Percentiles rank a stretch among this genome's conserved stretches.
These are phyloP conservation scores for Acomys russatus DNA, from an alignment of 2,797 vertebrate genomes.

Conservation along the genomic window DNA sequence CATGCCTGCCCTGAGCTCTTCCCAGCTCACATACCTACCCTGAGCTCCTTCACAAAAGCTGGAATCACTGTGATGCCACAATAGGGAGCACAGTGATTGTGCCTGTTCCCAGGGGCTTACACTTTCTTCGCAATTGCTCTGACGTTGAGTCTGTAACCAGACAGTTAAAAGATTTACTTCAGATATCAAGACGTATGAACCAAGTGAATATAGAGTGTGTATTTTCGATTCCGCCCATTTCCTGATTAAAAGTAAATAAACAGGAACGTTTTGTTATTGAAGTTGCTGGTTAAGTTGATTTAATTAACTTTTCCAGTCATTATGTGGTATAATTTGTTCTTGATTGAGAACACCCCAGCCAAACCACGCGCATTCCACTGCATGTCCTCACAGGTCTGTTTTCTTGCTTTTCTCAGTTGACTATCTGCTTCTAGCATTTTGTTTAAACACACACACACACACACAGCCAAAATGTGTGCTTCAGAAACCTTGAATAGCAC, in stretches of 20 bases:
- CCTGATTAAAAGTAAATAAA: conserved; percentile 75
- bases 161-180: conserved; percentile 70
- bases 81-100: neutral
- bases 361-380: conserved; percentile 75
- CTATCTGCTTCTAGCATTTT: conserved; percentile 70
- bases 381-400: conserved; percentile 77
- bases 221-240: conserved; percentile 36
- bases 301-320: conserved; percentile 78
- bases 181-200: conserved; percentile 52
- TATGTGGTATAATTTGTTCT: conserved; percentile 70
- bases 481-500: conserved; percentile 28
- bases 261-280: conserved; percentile 67
- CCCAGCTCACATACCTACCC: neutral
- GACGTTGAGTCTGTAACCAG: conserved; percentile 77
- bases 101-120: neutral
- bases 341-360: conserved; percentile 67
- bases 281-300: conserved; percentile 62
- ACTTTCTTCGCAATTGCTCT: conserved; percentile 70
- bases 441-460: conserved; percentile 53
- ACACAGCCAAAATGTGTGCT: conserved; percentile 27
- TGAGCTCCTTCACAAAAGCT: neutral
- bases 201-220: neutral
- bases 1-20: too few species aligned
- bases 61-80: neutral
- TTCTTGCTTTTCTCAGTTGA: conserved; percentile 76